A percentile compares a stretch with the other conserved stretches of the same genome.
Conservation (phyloP, 1,140 invertebrate genomes). For the Rhyzopertha dominica region DNA sequence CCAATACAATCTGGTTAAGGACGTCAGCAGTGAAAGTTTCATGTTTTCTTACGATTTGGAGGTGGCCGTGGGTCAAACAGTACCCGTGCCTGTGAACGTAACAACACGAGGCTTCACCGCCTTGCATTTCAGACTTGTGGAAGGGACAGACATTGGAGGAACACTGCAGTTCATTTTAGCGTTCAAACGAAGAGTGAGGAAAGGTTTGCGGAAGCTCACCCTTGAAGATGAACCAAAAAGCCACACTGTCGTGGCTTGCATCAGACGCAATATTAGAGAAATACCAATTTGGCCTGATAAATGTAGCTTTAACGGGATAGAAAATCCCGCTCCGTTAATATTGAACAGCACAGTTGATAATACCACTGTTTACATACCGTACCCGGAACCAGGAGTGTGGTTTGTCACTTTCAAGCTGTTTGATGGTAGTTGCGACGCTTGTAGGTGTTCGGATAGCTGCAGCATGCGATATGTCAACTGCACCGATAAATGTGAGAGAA, state of each 20-base stretch:
- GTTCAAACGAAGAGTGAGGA: conserved; percentile 52
- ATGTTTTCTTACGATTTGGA: conserved; percentile 64
- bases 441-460: conserved; percentile 40
- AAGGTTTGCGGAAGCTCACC: conserved; percentile 48
- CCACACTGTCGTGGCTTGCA: conserved; percentile 55
- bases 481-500: conserved; percentile 32
- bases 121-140: conserved; percentile 59
- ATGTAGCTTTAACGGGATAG: conserved; percentile 51
- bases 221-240: conserved; percentile 38
- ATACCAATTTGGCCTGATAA: conserved; percentile 52
- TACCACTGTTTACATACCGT: conserved; percentile 60
- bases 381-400: conserved; percentile 72
- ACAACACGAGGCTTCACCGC: conserved; percentile 54
- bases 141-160: conserved; percentile 66
- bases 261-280: conserved; percentile 50
- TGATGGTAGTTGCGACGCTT: conserved; percentile 48
- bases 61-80: conserved; percentile 47
- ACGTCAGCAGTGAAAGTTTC: conserved; percentile 64
- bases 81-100: conserved; percentile 59
- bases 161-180: conserved; percentile 61
- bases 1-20: conserved; percentile 53
- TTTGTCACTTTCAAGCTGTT: conserved; percentile 64
- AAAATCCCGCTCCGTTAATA: conserved; percentile 50
- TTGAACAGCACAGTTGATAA: conserved; percentile 50
- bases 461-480: conserved; percentile 26